Base-by-base conservation (phyloP, 1,140 invertebrate genomes). In the Bombus confusus region DNA sequence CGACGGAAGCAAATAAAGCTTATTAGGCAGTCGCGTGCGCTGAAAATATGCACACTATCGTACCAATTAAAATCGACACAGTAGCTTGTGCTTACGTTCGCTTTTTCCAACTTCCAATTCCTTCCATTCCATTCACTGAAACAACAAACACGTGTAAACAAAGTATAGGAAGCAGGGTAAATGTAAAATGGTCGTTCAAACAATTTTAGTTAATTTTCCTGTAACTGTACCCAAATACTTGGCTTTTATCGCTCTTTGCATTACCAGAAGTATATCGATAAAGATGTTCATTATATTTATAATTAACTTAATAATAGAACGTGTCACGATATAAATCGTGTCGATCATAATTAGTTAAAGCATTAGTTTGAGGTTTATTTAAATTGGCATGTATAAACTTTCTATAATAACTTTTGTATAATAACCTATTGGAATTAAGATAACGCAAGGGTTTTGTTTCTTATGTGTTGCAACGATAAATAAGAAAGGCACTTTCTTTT, bases 1-100 rank as follows among this genome's bases (percentile, higher is more conserved):
- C 59, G 69, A 64, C 41, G 71, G 76, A 80, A 76, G 76, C 87
- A 87, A 92, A 92, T 92, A 90, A 92, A 91, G 87, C 90, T 91
- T 92, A 91, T 92, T 92, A 92, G 90, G 74, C 71, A 76, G 87
- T 86, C 80, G 87, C 83, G 80, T 90, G 81, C 72, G 37, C 68
- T 80, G 69, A 41, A 81, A 74, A 83, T 82, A 76, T 83, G 87
- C 72, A 62, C 76, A 75, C 86, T 66, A 34, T 77, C 39, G 25
- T 57, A 39, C 37, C 69, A 59, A 69, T 84, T 78, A 71, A 79
- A 79, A 43, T 59, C 22, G 18, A 43, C n/a, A 34, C 75, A n/a
- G 28, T 28, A 2, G n/a, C 2, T 34, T 25, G 28, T 2, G 41
- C 43, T 57, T 71, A 57, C 74, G 74, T 3, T 10, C 57, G 75